Evolutionary conservation across 2,797 vertebrate species (phyloP).

Genomic region (Neopelma chrysocephalum): DNA sequence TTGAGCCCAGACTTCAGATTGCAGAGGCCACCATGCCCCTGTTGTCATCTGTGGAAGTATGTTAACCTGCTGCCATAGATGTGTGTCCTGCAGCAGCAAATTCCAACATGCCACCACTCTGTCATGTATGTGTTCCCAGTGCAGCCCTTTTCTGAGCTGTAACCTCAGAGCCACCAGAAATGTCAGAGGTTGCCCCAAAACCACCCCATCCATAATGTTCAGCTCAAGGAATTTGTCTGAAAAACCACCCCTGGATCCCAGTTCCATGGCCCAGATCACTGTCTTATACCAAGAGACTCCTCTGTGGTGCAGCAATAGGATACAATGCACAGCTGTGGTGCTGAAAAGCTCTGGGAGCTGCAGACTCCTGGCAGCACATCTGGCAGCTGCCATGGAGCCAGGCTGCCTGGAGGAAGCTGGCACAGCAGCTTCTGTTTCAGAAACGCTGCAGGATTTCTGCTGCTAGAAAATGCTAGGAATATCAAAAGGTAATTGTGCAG

Average conservation of each 20-base stretch:
- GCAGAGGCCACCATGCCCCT: background rate
- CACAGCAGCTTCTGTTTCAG: background rate
- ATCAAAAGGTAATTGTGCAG: background rate
- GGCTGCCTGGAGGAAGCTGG: background rate
- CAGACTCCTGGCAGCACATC: background rate
- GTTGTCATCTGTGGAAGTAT: background rate
- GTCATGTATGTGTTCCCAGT: accelerated
- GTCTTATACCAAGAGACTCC: too few species aligned
- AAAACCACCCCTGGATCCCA: background rate
- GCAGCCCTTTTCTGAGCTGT: background rate
- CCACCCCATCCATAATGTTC: background rate
- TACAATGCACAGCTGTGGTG: accelerated
- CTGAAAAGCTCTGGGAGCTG: background rate
- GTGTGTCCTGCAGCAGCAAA: background rate
- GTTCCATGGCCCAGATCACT: background rate
- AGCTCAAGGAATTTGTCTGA: background rate
- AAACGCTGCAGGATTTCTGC: background rate
- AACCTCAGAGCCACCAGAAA: background rate
- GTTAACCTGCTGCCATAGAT: background rate
- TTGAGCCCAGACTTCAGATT: background rate
- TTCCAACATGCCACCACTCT: background rate
- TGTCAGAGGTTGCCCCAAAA: background rate
- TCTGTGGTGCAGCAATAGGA: background rate
- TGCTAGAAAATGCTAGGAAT: background rate
- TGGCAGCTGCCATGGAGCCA: background rate